phyloP scores from a whole-genome alignment of 2,113 vertebrate genomes.

The Gadus chalcogrammus region DNA sequence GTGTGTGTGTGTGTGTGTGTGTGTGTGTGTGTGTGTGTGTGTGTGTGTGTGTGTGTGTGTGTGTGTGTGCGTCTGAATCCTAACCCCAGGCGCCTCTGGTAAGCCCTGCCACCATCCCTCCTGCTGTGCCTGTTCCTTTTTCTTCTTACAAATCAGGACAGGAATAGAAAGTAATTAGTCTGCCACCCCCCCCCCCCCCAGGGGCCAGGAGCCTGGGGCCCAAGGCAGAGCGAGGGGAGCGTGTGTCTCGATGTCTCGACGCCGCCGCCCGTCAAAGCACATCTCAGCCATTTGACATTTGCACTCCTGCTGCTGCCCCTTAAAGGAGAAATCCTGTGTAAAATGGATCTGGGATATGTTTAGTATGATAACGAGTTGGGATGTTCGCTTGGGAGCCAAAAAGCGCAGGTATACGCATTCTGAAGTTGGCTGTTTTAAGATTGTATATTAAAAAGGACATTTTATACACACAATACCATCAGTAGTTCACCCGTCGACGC shows the following conservation, averaged over 20 bases:
- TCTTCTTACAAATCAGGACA: slow-evolving; percentile 34
- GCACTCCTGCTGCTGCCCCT: not conserved
- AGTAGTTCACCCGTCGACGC: too few relatives aligned
- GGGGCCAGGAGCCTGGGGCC: slow-evolving; percentile 45
- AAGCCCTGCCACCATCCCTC: slow-evolving; percentile 27
- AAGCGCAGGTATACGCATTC: too few relatives aligned
- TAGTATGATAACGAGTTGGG: too few relatives aligned
- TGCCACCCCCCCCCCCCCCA: slow-evolving; percentile 15
- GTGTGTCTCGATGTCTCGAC: slow-evolving; percentile 5
- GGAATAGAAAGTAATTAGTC: slow-evolving; percentile 77
- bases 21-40: not conserved
- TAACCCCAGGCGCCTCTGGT: not conserved
- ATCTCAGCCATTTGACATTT: not conserved
- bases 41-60: not conserved
- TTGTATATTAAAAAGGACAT: too few relatives aligned
- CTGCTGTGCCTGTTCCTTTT: slow-evolving; percentile 28
- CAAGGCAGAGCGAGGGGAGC: slow-evolving; percentile 62
- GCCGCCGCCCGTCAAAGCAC: not conserved
- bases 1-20: not conserved
- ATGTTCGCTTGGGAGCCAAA: too few relatives aligned
- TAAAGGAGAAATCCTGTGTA: not conserved
- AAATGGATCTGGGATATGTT: too few relatives aligned
- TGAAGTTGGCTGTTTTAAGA: too few relatives aligned
- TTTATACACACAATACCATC: too few relatives aligned
- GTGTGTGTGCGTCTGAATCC: not conserved